Conservation (phyloP, 2,113 vertebrate species). For the Mastomys natalensis region DNA sequence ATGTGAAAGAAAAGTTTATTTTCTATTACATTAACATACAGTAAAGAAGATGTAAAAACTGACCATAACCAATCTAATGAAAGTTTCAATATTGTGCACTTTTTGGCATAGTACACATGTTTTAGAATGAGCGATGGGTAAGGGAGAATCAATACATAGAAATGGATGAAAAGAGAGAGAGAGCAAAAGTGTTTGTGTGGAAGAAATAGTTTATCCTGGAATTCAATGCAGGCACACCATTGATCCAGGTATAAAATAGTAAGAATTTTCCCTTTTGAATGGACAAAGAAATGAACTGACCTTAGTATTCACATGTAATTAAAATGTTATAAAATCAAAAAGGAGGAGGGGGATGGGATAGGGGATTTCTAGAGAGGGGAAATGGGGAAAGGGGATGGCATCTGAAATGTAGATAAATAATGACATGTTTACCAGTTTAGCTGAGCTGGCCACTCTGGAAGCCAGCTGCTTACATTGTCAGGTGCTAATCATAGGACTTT, state of each 20-base stretch:
- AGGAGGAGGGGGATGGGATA: too few species aligned
- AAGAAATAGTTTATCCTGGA: background rate
- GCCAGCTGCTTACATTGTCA: too few species aligned
- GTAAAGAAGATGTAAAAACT: background rate
- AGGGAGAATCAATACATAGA: background rate
- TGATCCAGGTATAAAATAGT: background rate
- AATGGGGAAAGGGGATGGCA: too few species aligned
- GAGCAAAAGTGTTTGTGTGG: background rate
- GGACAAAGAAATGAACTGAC: background rate
- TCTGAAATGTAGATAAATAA: too few species aligned
- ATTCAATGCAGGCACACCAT: background rate
- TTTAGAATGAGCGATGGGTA: background rate
- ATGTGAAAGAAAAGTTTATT: background rate
- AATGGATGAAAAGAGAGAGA: background rate
- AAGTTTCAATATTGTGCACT: background rate
- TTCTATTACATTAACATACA: background rate
- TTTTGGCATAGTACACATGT: background rate
- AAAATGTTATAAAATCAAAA: too few species aligned
- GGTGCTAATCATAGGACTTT: too few species aligned
- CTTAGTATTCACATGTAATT: too few species aligned
- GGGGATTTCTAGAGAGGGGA: too few species aligned
- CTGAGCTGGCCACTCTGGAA: too few species aligned
- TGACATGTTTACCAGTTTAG: too few species aligned
- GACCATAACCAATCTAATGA: background rate
- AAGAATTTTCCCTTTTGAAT: background rate